Evolutionary conservation across 2,888 invertebrate genomes (phyloP).

Genomic region (Amiota communis): DNA sequence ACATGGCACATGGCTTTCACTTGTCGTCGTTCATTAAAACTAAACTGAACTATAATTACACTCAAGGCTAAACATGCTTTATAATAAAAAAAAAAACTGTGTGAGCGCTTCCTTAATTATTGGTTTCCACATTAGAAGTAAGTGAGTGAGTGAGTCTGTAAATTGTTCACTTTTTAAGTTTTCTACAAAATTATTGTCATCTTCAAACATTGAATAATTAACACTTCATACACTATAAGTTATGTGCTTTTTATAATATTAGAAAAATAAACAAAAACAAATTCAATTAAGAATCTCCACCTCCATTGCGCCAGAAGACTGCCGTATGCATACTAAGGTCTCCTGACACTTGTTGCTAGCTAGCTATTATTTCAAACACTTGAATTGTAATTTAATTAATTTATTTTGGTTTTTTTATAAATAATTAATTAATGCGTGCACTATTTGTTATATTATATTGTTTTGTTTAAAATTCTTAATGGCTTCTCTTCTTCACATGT

Average conservation of each 20-base stretch:
- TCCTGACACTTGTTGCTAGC: constrained; percentile 41
- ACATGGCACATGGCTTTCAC: no score
- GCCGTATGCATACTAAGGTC: constrained; percentile 69
- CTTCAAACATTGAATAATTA: constrained; percentile 1
- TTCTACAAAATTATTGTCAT: no score
- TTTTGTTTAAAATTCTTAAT: no score
- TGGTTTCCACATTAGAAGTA: no score
- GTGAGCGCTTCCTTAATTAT: no score
- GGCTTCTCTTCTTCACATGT: no score
- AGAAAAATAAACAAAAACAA: constrained; percentile 27
- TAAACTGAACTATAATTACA: no score
- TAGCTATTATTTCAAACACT: not conserved
- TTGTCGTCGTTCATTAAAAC: no score
- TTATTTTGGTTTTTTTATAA: not conserved
- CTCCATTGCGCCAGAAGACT: constrained; percentile 73
- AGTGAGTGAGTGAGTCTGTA: no score
- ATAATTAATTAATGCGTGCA: not conserved
- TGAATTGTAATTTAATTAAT: not conserved
- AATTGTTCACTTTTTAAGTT: no score
- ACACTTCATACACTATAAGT: constrained; percentile 8
- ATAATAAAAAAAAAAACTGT: no score
- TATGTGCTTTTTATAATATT: not conserved
- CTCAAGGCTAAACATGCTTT: no score
- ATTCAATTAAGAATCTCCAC: constrained; percentile 49
- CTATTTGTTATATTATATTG: not conserved